A percentile compares a stretch with the other conserved stretches of the same genome.
Evolutionary conservation across 2,888 invertebrate species (phyloP).

Genomic region (Eretmocerus hayati): DNA sequence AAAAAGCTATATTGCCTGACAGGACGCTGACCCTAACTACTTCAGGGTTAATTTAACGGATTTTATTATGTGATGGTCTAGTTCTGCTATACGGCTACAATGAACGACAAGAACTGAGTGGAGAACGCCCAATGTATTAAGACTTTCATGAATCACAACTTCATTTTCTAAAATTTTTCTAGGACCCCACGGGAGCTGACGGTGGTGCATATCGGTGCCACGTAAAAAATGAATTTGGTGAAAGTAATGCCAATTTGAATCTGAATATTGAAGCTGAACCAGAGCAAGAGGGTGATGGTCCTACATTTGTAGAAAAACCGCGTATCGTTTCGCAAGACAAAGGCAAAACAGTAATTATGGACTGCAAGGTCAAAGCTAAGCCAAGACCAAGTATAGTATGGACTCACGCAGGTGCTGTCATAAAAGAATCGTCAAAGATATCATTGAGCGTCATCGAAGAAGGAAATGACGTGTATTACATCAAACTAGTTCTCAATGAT

Average conservation of each 20-base stretch:
- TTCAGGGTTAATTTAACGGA: no score
- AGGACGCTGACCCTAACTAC: no score
- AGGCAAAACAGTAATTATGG: slow-evolving; percentile 81
- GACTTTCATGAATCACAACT: background rate
- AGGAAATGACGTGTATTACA: slow-evolving; percentile 73
- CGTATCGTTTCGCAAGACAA: slow-evolving; percentile 76
- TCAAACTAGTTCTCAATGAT: slow-evolving; percentile 79
- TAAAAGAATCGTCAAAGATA: slow-evolving; percentile 75
- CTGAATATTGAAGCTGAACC: slow-evolving; percentile 94
- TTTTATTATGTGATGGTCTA: no score
- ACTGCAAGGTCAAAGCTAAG: slow-evolving; percentile 76
- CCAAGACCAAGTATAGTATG: slow-evolving; percentile 77
- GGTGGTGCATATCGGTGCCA: slow-evolving; percentile 89
- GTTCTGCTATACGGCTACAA: no score
- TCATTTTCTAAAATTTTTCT: background rate
- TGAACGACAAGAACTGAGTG: no score
- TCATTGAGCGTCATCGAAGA: slow-evolving; percentile 67
- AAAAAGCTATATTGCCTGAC: no score
- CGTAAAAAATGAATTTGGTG: slow-evolving; percentile 91
- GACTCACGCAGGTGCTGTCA: slow-evolving; percentile 72
- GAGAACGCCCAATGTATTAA: no score
- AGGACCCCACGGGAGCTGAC: slow-evolving; percentile 76
- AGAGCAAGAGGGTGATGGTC: slow-evolving; percentile 89
- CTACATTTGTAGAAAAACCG: slow-evolving; percentile 88
- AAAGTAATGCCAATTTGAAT: slow-evolving; percentile 93